Base-by-base conservation (phyloP, 2,113 vertebrate species). In the Chionomys nivalis region DNA sequence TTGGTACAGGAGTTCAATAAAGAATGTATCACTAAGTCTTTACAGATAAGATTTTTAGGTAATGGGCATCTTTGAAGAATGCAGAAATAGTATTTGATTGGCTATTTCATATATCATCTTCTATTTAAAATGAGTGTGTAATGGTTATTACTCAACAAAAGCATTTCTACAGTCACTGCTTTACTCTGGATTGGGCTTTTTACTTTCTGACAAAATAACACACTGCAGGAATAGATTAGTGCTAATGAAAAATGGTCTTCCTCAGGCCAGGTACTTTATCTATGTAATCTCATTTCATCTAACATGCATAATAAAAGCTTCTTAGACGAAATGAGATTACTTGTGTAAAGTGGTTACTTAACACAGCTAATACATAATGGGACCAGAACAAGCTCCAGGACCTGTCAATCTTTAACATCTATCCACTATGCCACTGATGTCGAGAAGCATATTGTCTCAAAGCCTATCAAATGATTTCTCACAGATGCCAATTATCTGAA, bases 141-240 rank as follows among this genome's bases (percentile, higher is more conserved):
- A 72, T 28, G 85, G 68, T 95, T 90, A 93, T 92, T 83, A 87
- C 16, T 82, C 58, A 23, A 12, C 55, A 33, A 92, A 94, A 96
- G 28, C 42, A 92, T 94, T 96, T 94, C 90, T 88, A 58, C 9
- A 96, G 85, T 72, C 85, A 68, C 36, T 44, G 33, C 87, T 68
- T 47, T 36, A 88, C 65, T 13, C 33, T 63, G 10, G 10, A 72
- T 14, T 14, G 75, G 68, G 17, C 39, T 78, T 90, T 24, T 14
- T 94, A 28, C 36, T 93, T 93, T 94, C 91, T 94, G 90, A 96
- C 75, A 96, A 88, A 61, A 73, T 82, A 93, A 88, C 73, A 90
- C 68, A 52, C 81, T 81, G 7, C 5, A 72, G 42, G 21, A 89
- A 92, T 17, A 94, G 65, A 93, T 44, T 86, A 95, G 49, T 1